These are phyloP conservation scores for Poecile montanus DNA, from an alignment of 2,797 vertebrate species.

Conservation along the genomic window DNA sequence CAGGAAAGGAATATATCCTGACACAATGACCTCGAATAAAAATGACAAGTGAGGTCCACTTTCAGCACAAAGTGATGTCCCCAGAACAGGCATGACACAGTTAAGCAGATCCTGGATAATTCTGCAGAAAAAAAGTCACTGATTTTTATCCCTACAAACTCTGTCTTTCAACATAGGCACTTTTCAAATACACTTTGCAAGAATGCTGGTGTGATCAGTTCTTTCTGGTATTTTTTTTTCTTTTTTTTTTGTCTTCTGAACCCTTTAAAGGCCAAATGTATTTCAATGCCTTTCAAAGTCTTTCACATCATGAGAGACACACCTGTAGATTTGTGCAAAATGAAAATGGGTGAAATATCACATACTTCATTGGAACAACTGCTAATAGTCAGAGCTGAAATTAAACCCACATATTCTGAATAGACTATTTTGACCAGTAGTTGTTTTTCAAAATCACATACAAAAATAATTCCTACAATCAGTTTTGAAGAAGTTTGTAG, in stretches of 20 bases:
- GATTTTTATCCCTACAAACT: neutral
- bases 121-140: neutral
- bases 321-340: neutral
- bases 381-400: conserved; percentile 16
- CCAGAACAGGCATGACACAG: neutral
- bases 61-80: neutral
- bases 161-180: neutral
- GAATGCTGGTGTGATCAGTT: neutral
- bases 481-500: neutral
- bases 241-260: neutral
- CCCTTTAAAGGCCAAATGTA: neutral
- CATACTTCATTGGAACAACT: neutral
- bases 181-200: conserved; percentile 3
- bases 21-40: conserved; percentile 31
- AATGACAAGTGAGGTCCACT: conserved; percentile 42
- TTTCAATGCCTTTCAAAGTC: conserved; percentile 20
- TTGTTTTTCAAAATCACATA: neutral
- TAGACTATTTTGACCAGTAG: neutral
- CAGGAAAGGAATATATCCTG: conserved; percentile 29
- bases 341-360: conserved; percentile 4
- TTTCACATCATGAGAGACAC: neutral
- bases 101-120: conserved; percentile 16
- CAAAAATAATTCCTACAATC: neutral
- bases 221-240: neutral
- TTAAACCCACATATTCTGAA: neutral